A percentile compares a stretch with the other conserved stretches of the same genome.
Evolutionary conservation across 1,140 invertebrate genomes (phyloP).

Genomic region (Galendromus occidentalis): DNA sequence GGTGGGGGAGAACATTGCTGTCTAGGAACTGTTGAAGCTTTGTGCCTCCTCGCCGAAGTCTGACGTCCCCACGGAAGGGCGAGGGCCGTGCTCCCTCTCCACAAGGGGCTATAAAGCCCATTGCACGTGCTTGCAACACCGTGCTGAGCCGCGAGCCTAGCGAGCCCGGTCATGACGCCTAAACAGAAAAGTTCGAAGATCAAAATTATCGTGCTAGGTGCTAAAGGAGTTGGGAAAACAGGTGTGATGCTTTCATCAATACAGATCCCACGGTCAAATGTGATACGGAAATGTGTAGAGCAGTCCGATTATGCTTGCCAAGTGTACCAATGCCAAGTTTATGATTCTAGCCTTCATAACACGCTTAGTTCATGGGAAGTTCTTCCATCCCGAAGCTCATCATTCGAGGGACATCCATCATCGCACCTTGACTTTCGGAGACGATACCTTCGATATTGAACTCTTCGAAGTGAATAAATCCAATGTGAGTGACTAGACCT

Average conservation of each 20-base stretch:
- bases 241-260: not conserved
- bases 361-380: not conserved
- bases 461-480: not conserved
- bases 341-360: not conserved
- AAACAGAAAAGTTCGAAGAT: not conserved
- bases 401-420: not conserved
- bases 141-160: no score
- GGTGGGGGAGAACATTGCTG: no score
- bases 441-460: not conserved
- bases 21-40: no score
- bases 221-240: conserved; percentile 1
- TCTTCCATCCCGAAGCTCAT: not conserved
- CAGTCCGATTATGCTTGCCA: no score
- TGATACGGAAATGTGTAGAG: no score
- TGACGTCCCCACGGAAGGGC: no score
- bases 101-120: no score
- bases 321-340: not conserved
- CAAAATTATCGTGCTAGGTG: not conserved
- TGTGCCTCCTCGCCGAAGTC: no score
- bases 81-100: no score
- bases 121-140: no score
- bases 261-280: not conserved
- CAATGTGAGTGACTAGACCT: not conserved
- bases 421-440: not conserved
- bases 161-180: not conserved